Base-by-base conservation (phyloP, 23 tunicate genomes). In the Botrylloides violaceus region DNA sequence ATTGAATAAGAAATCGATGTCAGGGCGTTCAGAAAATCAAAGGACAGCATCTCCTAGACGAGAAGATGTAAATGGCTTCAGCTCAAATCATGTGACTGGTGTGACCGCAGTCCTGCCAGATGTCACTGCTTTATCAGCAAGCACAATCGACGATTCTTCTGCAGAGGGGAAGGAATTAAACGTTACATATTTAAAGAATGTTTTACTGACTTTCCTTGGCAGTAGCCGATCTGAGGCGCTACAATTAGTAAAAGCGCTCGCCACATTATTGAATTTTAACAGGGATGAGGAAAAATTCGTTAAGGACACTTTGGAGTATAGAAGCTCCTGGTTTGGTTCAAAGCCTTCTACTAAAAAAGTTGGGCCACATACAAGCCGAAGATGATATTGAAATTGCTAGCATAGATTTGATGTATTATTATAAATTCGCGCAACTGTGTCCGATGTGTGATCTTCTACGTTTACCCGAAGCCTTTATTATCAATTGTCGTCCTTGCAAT, bases 141-240 rank as follows among this genome's bases (percentile, higher is more conserved):
- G 12, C 12, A 65, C 97, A 25, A 34, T 90, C 47, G 85, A 79
- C 37, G 89, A 83, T 47, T 32, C 76, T 2, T 53, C 83, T 25
- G 81, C 72, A 27, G 97, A 79, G 19, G 85, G 79, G 34, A 66
- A 84, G 34, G 90, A 90, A 38, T 78, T 90, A 32, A 79, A 77
- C 15, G 50, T 90, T 2, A 80, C 82, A 70, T 90, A 90, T 71
- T 70, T 90, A 19, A 90, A 90, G 61, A 84, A 90, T 78, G 97
- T 90, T 47, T 78, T 90, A 21, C 59, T 90, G 18, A 75, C 72
- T 12, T 90, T 90, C 39, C 70, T 90, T 15, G 78, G 88, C 19
- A 79, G 85, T 37, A 78, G 85, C 29, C 84, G 83, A 61, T 62
- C 92, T 26, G 97, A 90, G 89, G 97, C 97, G 1, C 85, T 35